Base-by-base conservation (phyloP, 2,113 vertebrate species). In the Danionella cerebrum region DNA sequence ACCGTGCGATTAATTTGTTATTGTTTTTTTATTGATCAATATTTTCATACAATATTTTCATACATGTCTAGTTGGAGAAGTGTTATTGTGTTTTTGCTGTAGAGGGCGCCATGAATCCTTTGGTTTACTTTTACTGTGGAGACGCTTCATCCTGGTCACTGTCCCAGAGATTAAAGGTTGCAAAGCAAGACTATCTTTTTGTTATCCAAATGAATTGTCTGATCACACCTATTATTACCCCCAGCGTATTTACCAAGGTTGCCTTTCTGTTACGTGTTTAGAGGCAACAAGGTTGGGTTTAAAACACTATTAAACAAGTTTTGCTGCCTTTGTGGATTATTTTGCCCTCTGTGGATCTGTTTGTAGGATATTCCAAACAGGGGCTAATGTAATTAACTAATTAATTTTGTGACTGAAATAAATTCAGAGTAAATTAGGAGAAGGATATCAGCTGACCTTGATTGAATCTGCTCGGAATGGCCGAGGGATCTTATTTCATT, bases 401-500 rank as follows among this genome's bases (percentile, higher is more conserved):
- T 64, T 75, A 45, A 73, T 62, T 69, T 53, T 39, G 54, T 50
- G 54, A 36, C 57, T 29, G 36, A 62, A 77, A 66, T 65, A 45
- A 67, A 65, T 42, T 54, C 51, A 31, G 36, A 67, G 52, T 6
- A 22, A 27, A 42, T 67, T 22, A 52, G 45, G 29, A 68, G 42
- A 41, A 57, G 54, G 29, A 18, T 50, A 65, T 54, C 67, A 60
- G 58, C 55, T 72, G 76, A 71, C 45, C 51, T 10, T 51, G 65
- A 78, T 53, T 51, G 31, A 67, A 74, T 72, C 71, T 58, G 65
- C 38, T 55, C 31, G 47, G 39, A 76, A 70, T 47, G 51, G 53
- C 47, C 65, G 25, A 71, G 59, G 45, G 59, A 75, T 31, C 45
- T 65, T 59, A 62, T 65, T 58, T 70, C 58, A 78, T 78, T 74